Evolutionary conservation across 2,113 vertebrate genomes (phyloP).

Genomic region (Rallus limicola): DNA sequence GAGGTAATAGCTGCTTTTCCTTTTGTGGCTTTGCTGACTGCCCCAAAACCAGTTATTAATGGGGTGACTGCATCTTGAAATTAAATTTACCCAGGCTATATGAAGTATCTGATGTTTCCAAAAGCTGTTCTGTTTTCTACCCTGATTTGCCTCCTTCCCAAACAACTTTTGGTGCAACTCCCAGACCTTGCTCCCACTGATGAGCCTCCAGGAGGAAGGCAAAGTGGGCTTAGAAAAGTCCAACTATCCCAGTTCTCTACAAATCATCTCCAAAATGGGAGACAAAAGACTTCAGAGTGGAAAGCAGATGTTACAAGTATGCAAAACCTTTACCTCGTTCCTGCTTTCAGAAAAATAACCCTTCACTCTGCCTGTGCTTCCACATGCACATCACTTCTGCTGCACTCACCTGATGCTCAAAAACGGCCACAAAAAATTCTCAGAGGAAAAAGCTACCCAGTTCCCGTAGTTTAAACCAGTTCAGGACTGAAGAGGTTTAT

Average conservation of each 20-base stretch:
- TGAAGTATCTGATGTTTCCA: neutral
- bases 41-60: neutral
- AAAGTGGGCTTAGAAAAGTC: neutral
- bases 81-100: neutral
- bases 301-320: neutral
- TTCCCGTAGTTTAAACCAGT: neutral
- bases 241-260: neutral
- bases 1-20: neutral
- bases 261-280: neutral
- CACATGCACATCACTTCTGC: neutral
- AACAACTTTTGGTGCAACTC: neutral
- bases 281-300: neutral
- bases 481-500: neutral
- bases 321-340: neutral
- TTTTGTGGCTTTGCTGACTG: neutral
- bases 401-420: neutral
- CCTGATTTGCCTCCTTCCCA: neutral
- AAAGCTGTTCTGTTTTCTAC: neutral
- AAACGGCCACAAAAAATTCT: neutral
- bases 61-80: neutral
- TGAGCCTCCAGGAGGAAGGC: neutral
- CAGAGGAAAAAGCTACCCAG: neutral
- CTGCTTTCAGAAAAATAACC: neutral
- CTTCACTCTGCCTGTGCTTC: accelerated
- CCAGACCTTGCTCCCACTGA: neutral